These are phyloP conservation scores for Caretta caretta DNA, from an alignment of 2,113 vertebrate species.

Conservation along the genomic window DNA sequence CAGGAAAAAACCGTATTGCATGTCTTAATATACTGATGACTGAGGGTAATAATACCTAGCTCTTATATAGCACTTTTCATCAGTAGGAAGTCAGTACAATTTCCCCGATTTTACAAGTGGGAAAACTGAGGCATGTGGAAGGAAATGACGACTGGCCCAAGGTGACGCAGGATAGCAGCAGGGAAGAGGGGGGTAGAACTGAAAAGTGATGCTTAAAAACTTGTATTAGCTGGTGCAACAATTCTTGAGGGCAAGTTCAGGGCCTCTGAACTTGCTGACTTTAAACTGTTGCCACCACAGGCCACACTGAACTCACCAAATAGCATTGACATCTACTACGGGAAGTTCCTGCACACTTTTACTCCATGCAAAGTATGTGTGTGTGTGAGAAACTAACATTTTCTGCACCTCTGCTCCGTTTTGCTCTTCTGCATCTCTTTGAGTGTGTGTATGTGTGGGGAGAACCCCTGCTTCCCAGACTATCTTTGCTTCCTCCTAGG, in stretches of 20 bases:
- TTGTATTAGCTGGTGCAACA: background rate
- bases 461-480: background rate
- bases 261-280: background rate
- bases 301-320: no score
- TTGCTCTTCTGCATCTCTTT: background rate
- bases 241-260: background rate
- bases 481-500: background rate
- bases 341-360: background rate
- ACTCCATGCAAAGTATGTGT: no score
- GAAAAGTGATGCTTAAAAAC: background rate
- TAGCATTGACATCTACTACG: background rate
- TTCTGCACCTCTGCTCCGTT: background rate
- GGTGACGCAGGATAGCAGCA: background rate
- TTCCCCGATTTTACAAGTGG: background rate
- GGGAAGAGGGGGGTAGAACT: background rate
- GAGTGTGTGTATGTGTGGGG: no score
- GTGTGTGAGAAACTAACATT: background rate
- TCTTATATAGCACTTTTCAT: background rate
- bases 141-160: background rate
- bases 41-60: background rate
- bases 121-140: background rate
- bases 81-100: background rate
- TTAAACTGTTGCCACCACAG: background rate
- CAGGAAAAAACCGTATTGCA: background rate
- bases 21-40: slow-evolving; percentile 17